Evolutionary conservation across 1,140 invertebrate genomes (phyloP).

Genomic region (Calycopis cecrops): DNA sequence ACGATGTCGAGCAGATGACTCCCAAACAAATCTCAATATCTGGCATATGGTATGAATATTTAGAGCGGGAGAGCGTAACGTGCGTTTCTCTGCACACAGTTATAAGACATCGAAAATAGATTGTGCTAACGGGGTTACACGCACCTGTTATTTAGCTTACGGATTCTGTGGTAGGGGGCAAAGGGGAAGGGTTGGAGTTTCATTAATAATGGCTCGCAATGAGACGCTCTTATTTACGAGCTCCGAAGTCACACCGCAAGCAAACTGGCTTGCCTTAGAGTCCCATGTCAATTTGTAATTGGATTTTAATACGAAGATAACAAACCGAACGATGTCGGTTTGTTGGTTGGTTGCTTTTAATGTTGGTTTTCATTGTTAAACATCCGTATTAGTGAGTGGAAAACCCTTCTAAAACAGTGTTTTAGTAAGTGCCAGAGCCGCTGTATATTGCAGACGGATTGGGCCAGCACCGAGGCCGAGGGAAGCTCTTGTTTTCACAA

Average conservation of each 20-base stretch:
- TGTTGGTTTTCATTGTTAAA: too few species aligned
- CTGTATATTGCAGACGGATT: too few species aligned
- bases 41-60: constrained; percentile 72
- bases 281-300: constrained; percentile 7
- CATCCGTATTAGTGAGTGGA: too few species aligned
- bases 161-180: constrained; percentile 42
- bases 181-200: constrained; percentile 49
- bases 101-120: constrained; percentile 74
- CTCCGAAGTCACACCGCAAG: constrained; percentile 44
- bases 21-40: constrained; percentile 71
- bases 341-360: too few species aligned
- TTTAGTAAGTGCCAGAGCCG: too few species aligned
- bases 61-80: constrained; percentile 59
- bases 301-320: constrained; percentile 4
- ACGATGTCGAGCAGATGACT: constrained; percentile 66
- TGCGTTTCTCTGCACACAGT: constrained; percentile 58
- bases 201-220: constrained; percentile 72
- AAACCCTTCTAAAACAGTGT: too few species aligned
- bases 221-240: constrained; percentile 72
- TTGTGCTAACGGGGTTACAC: constrained; percentile 73
- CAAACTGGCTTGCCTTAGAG: constrained; percentile 44
- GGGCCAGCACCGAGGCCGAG: too few species aligned
- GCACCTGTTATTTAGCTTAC: constrained; percentile 72
- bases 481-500: too few species aligned
- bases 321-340: neutral